Base-by-base conservation (phyloP, 2,888 invertebrate genomes). In the Apoderus coryli region DNA sequence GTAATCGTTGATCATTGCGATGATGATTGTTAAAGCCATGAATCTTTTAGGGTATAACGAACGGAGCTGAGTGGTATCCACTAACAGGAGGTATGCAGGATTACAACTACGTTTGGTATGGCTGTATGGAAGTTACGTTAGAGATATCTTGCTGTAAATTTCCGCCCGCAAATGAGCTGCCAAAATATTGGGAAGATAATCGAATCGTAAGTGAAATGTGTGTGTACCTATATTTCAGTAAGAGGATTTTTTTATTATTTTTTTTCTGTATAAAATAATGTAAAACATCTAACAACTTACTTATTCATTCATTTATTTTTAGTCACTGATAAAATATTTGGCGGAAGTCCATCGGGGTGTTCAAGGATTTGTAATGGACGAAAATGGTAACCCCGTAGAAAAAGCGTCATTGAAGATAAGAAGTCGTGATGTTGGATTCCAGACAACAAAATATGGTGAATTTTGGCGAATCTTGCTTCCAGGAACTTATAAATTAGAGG, bases 71-170 rank as follows among this genome's bases (percentile, higher is more conserved):
- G 32, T 90, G 89, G 89, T 90, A 89, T 56, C 82, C 85, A 0
- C 62, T 89, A 4, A 82, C 81, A 67, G 85, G 86, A 32, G 82
- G 85, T 12, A 85, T 86, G 85, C 85, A 86, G 59, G 93, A 93
- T 54, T 93, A 82, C 57, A 92, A 92, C 58, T 93, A 93, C 57
- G 71, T 88, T 9, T 79, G 79, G 76, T 81, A 79, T 48, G 90
- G 90, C 9, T 88, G 88, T 54, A 84, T 93, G 84, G 92, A 92
- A 58, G 69, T 92, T n/a, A 90, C 92, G 0, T 59, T 93, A 25
- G 92, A 93, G 57, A 72, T 93, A 32, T 85, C 88, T 0, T 93
- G 93, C 58, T 93, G 92, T 62, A 93, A 92, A 61, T 92, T 74
- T 56, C 93, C 93, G 3, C 74, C 74, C 0, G 75, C 79, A 0